Evolutionary conservation across 2,888 invertebrate genomes (phyloP).

Genomic region (Homarus gammarus): DNA sequence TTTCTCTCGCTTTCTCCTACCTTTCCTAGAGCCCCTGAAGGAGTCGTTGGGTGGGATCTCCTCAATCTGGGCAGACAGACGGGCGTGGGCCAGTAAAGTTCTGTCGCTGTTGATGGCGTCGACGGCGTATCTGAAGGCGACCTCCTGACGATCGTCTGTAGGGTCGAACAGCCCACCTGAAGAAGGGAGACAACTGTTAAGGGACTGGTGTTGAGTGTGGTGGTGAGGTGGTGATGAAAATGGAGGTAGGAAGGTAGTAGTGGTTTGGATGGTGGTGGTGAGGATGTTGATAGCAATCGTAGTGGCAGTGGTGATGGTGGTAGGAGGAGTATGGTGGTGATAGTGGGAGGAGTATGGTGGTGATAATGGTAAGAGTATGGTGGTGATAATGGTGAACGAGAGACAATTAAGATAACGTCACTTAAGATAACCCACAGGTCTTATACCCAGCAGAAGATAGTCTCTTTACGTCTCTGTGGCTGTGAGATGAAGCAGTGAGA

Average conservation of each 20-base stretch:
- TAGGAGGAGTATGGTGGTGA: neutral
- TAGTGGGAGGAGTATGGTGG: neutral
- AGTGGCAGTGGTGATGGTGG: neutral
- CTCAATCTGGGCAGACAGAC: conserved; percentile 79
- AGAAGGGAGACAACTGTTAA: neutral
- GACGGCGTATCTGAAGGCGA: conserved; percentile 95
- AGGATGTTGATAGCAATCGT: neutral
- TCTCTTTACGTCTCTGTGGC: too few relatives aligned
- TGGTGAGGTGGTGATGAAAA: neutral
- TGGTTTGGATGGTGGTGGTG: neutral
- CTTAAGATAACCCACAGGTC: too few relatives aligned
- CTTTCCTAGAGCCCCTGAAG: conserved; percentile 79
- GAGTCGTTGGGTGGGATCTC: conserved; percentile 79
- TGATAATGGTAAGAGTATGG: neutral
- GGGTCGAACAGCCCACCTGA: conserved; percentile 93
- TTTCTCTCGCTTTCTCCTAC: too few relatives aligned
- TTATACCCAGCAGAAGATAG: too few relatives aligned
- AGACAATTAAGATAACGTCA: too few relatives aligned
- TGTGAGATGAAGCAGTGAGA: too few relatives aligned
- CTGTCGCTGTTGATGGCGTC: conserved; percentile 93
- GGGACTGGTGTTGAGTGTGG: neutral
- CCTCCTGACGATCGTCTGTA: conserved; percentile 91
- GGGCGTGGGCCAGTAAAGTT: conserved; percentile 84
- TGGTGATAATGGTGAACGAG: neutral
- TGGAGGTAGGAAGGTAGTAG: neutral